Conservation (phyloP, 2,888 invertebrate species). For the Ormyrus labotus region DNA sequence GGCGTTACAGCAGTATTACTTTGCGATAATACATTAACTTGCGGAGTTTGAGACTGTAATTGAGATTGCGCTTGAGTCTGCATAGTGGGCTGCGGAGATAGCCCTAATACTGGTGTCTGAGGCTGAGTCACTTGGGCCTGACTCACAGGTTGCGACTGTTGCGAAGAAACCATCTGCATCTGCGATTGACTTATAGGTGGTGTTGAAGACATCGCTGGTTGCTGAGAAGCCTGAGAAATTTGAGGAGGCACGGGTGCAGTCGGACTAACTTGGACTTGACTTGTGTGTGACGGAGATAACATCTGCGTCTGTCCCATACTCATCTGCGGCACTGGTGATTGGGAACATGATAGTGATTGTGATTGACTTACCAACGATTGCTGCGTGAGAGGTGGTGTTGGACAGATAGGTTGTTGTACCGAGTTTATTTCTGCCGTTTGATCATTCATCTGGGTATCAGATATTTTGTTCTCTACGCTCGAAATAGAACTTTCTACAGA, state of each 20-base stretch:
- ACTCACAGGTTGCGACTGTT: constrained; percentile 54
- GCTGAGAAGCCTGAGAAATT: constrained; percentile 46
- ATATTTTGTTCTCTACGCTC: constrained; percentile 63
- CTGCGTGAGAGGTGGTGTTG: constrained; percentile 60
- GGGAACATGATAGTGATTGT: constrained; percentile 58
- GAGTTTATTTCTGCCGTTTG: constrained; percentile 65
- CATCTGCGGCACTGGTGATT: constrained; percentile 56
- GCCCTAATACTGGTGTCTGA: constrained; percentile 59
- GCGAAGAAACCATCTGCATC: constrained; percentile 30
- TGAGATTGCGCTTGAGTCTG: constrained; percentile 61
- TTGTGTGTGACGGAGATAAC: constrained; percentile 52
- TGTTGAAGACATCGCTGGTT: constrained; percentile 16
- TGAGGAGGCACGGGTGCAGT: constrained; percentile 38
- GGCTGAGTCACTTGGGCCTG: constrained; percentile 59
- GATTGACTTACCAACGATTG: constrained; percentile 69
- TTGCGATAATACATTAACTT: constrained; percentile 64
- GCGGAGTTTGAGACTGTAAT: constrained; percentile 57
- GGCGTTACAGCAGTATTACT: constrained; percentile 61
- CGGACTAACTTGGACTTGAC: constrained; percentile 53
- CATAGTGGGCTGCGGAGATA: constrained; percentile 59
- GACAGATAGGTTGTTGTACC: constrained; percentile 59
- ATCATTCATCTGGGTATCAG: constrained; percentile 64
- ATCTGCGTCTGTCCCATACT: constrained; percentile 57
- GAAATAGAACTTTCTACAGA: constrained; percentile 62
- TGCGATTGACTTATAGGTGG: constrained; percentile 36